Conservation (phyloP, 2,113 vertebrate species). For the Pelodiscus sinensis region DNA sequence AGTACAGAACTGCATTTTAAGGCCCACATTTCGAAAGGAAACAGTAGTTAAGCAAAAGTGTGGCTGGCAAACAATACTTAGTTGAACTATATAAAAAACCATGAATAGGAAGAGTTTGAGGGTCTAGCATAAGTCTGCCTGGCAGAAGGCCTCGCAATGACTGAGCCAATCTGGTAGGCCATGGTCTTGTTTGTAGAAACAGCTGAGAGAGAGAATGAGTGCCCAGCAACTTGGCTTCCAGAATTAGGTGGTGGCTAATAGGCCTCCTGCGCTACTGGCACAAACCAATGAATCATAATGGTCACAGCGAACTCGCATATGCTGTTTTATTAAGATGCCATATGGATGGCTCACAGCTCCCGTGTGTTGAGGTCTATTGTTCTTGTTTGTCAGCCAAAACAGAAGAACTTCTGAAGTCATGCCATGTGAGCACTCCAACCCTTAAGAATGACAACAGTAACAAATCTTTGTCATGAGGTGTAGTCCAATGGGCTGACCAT, state of each 20-base stretch:
- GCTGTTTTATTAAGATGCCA: background rate
- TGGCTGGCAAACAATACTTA: background rate
- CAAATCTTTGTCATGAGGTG: background rate
- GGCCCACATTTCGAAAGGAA: background rate
- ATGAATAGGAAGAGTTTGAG: background rate
- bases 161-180: background rate
- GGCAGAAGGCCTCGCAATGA: background rate
- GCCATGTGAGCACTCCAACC: background rate
- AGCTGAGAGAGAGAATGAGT: background rate
- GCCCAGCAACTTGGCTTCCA: background rate
- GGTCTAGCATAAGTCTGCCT: background rate
- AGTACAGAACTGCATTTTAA: background rate
- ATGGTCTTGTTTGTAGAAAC: background rate
- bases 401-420: background rate
- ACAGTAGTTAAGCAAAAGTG: background rate
- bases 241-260: background rate
- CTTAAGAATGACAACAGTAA: background rate
- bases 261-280: background rate
- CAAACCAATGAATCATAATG: background rate
- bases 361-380: background rate
- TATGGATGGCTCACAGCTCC: background rate
- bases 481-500: rapidly evolving
- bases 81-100: background rate
- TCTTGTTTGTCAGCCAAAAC: background rate
- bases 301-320: background rate